These are phyloP conservation scores for Anthonomus grandis DNA, from an alignment of 1,140 invertebrate genomes.

Conservation along the genomic window DNA sequence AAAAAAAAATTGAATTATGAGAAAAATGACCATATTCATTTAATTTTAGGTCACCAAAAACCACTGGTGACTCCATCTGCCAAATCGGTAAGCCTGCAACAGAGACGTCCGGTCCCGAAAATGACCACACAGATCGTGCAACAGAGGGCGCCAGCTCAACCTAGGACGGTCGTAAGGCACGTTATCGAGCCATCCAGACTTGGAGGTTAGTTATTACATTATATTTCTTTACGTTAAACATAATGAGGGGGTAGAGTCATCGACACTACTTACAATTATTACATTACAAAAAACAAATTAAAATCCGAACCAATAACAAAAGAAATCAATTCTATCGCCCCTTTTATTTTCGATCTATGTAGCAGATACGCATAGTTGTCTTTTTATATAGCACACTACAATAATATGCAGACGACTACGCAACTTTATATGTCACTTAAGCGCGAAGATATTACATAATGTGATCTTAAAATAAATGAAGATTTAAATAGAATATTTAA, in stretches of 20 bases:
- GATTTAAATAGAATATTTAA: too few relatives aligned
- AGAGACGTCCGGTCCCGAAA: conserved; percentile 16
- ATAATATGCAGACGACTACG: too few relatives aligned
- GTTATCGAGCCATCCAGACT: conserved; percentile 14
- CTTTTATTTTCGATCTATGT: too few relatives aligned
- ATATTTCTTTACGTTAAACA: background rate
- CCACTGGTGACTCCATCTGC: background rate
- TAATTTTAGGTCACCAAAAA: background rate
- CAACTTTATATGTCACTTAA: too few relatives aligned
- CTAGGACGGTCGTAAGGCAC: conserved; percentile 17
- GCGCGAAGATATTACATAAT: too few relatives aligned
- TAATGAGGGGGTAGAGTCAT: too few relatives aligned
- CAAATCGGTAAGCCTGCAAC: conserved; percentile 1
- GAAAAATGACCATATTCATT: background rate
- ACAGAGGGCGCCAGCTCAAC: conserved; percentile 12
- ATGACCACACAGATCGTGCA: conserved; percentile 12
- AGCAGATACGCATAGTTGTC: background rate
- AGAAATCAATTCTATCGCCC: too few relatives aligned
- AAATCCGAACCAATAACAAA: too few relatives aligned
- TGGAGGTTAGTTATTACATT: conserved; percentile 1
- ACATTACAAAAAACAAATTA: too few relatives aligned
- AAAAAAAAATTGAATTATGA: background rate
- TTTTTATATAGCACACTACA: too few relatives aligned
- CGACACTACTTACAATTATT: too few relatives aligned
- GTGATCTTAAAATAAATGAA: too few relatives aligned